Base-by-base conservation (phyloP, 2,113 vertebrate species). In the Takifugu flavidus region DNA sequence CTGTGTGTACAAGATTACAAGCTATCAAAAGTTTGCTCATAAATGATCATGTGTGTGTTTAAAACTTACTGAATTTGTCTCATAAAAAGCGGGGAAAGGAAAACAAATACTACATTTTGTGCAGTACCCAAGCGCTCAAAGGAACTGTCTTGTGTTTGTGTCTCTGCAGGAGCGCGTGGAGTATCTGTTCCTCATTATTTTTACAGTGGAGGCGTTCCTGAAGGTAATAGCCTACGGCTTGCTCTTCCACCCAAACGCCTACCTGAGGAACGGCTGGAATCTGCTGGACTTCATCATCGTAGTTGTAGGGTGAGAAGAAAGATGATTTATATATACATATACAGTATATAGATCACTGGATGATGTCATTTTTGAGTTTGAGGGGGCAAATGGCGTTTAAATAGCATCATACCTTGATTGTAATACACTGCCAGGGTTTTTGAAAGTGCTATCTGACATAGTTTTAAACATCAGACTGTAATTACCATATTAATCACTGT, bases 261-360 rank as follows among this genome's bases (percentile, higher is more conserved):
- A 99, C 92, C 94, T 99, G 91, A 94, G 97, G 88, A 99, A 99
- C n/a, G 97, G 97, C 82, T 99, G 97, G 97, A 99, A 99, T 90
- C 90, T 99, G 89, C 92, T 99, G 76, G 97, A 99, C 88, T 99
- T 99, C 91, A 98, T 99, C 90, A 99, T 99, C 66, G 97, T 99
- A 78, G 97, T 99, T 65, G 97, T 99, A 82, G 97, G 97, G 96
- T 99, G 77, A 97, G 97, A 93, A 47, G 53, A 66, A 13, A 13
- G 5, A 65, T 20, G 29, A 56, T 4, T 6, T 34, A 34, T 34
- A 34, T 34, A 34, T 34, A 34, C 8, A 34, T 39, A 5, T 15
- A 15, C 3, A 14, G 3, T 45, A 13, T 43, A 13, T 8, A 14
- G 26, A 20, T 20, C 20, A 20, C 27, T 7, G n/a, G 55, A 39